Evolutionary conservation across 2,797 vertebrate species (phyloP), one percentile per base, ranked within the genome.

Genomic region (Vespertilio murinus): DNA sequence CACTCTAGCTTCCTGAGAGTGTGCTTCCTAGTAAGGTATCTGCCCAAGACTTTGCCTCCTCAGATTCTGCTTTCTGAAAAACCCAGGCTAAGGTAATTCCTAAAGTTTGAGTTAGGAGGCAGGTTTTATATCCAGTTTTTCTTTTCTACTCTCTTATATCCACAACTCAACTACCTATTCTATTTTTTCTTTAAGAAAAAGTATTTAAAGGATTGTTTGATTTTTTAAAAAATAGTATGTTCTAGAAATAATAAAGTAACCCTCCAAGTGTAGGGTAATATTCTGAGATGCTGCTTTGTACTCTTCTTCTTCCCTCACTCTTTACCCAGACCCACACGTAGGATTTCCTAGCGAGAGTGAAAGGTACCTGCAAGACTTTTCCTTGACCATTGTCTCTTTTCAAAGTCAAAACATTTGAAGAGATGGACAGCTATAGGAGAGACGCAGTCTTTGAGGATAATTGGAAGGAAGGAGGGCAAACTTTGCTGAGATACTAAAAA

Each of bases 371-470:
- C 5, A 56, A 33, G 40, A 80, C 22, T 59, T 93, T 40, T 20
- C n/a, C n/a, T 70, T 94, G 69, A n/a, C 52, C 61, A 20, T 77
- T 17, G 52, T 61, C 71, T 93, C 79, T 80, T 93, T 94, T 47
- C 49, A 81, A 82, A 74, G 64, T 92, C 45, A 80, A 70, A 70
- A 70, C 0, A 0, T 23, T 49, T 70, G 33, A 74, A 90, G 49
- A 89, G n/a, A 17, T 65, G 35, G 35, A 18, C 13, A 94, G 8
- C 20, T 20, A n/a, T 38, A 88, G 79, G 45, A 92, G 40, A 93
- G 8, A 88, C 11, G n/a, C 28, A 70, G 56, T 52, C n/a, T 64
- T 80, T 33, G 49, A 93, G 42, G n/a, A 30, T 18, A 91, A 80
- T 2, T 83, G 45, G 52, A 59, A 79, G 23, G n/a, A n/a, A 33